Conservation (phyloP, 2,797 vertebrate species). For the Neosalanx taihuensis region DNA sequence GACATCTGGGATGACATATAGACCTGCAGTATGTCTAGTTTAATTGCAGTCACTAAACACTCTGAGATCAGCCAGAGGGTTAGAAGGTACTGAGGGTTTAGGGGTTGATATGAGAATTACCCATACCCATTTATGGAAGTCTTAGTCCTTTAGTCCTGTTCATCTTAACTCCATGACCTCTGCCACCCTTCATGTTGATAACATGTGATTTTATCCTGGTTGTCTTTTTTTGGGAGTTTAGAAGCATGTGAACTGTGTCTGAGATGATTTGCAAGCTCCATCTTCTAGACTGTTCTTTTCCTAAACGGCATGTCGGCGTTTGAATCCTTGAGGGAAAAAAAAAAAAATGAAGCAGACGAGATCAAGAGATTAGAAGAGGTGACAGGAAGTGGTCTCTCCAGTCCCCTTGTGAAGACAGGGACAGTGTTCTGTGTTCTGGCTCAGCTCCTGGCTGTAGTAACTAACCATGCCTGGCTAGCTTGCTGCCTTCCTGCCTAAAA, state of each 20-base stretch:
- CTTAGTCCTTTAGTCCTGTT: background rate
- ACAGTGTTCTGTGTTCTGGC: background rate
- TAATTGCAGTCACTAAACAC: background rate
- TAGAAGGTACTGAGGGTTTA: background rate
- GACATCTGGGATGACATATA: background rate
- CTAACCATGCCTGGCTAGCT: background rate
- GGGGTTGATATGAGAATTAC: background rate
- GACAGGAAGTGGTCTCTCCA: no score
- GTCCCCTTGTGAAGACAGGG: no score
- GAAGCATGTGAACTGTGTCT: background rate
- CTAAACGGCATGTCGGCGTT: background rate
- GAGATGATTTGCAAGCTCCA: background rate
- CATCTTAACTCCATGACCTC: background rate
- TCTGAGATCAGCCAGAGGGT: background rate
- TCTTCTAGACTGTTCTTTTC: background rate
- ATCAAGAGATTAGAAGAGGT: no score
- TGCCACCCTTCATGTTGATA: background rate
- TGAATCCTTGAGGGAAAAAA: background rate
- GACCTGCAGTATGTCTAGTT: background rate
- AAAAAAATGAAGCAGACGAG: no score
- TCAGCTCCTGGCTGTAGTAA: constrained; percentile 2
- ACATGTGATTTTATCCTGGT: background rate
- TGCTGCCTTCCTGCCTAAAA: background rate
- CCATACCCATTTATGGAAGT: background rate
- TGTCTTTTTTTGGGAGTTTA: background rate